phyloP scores from a whole-genome alignment of 2,888 invertebrate species.

The Geophilus truncorum region DNA sequence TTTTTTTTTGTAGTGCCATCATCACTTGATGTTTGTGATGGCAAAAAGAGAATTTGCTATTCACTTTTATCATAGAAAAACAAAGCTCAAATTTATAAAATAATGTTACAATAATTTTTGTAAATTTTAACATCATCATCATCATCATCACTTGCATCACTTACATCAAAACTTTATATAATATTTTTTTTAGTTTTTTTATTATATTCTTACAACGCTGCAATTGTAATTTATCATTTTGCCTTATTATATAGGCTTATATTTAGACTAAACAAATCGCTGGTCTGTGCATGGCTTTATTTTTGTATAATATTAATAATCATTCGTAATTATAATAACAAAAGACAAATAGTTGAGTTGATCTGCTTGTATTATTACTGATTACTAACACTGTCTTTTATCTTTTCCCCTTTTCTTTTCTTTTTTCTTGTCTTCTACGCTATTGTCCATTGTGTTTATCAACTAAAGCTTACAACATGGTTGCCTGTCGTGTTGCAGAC shows the following conservation, averaged over 20 bases:
- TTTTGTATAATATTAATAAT: too few species aligned
- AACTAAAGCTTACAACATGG: slow-evolving; percentile 96
- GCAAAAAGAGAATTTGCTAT: not conserved
- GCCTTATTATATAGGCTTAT: not conserved
- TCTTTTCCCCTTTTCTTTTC: not conserved
- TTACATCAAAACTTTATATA: not conserved
- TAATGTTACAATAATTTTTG: too few species aligned
- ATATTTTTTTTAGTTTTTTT: not conserved
- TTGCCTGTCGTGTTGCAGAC: slow-evolving; percentile 92
- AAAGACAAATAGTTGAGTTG: not conserved
- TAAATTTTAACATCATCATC: too few species aligned
- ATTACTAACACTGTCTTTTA: not conserved
- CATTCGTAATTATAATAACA: not conserved
- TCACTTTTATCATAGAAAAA: too few species aligned
- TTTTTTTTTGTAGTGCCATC: not conserved
- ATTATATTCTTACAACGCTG: not conserved
- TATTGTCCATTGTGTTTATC: slow-evolving; percentile 40
- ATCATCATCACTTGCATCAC: not conserved
- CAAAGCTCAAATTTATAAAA: too few species aligned
- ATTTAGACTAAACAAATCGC: not conserved
- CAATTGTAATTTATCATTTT: not conserved
- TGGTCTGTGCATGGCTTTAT: not conserved
- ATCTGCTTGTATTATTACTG: not conserved
- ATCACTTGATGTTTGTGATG: not conserved
- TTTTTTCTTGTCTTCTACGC: slow-evolving; percentile 2